Base-by-base conservation (phyloP, 2,888 invertebrate genomes). In the Tricholauxania praeusta region DNA sequence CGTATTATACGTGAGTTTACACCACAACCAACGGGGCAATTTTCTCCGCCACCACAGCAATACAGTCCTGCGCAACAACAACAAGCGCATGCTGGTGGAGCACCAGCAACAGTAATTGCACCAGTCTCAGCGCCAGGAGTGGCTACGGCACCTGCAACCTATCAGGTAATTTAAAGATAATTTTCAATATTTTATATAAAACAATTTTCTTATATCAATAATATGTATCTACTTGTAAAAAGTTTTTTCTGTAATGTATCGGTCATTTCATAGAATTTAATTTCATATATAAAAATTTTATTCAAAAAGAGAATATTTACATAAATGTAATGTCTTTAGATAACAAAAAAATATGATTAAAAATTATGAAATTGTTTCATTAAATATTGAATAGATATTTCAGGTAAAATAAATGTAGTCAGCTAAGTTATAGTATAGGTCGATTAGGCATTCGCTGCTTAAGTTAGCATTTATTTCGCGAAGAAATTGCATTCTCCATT, bases 1-100 rank as follows among this genome's bases (percentile, higher is more conserved):
- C 91, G 92, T 86, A 91, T 91, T 78, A 90, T 90, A 87, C 90
- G 90, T 68, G 86, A 86, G 75, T 86, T 86, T 73, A 86, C 87
- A 66, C 87, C 87, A 17, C 87, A 87, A 74, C 85, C 87, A 70
- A 82, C 81, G 60, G 73, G 81, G 39, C 82, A 82, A 75, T 81
- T 81, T 32, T 83, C 80, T 71, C 80, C 82, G 6, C 82, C 81
- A 15, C 80, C 81, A 57, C 80, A 80, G 64, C 82, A 81, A 59
- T 79, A 79, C 4, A 82, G 81, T 73, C 72, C 75, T 17, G 73
- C 66, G 47, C 72, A 53, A 12, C 74, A 74, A 62, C 78, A 78
- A 63, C 76, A 76, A 39, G 51, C 53, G 17, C 74, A 71, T 17
- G 49, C 74, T 72, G 10, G 39, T 10, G 39, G 39, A 39, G 70